Evolutionary conservation across 1,140 invertebrate species (phyloP).

Genomic region (Danaus melanippus): DNA sequence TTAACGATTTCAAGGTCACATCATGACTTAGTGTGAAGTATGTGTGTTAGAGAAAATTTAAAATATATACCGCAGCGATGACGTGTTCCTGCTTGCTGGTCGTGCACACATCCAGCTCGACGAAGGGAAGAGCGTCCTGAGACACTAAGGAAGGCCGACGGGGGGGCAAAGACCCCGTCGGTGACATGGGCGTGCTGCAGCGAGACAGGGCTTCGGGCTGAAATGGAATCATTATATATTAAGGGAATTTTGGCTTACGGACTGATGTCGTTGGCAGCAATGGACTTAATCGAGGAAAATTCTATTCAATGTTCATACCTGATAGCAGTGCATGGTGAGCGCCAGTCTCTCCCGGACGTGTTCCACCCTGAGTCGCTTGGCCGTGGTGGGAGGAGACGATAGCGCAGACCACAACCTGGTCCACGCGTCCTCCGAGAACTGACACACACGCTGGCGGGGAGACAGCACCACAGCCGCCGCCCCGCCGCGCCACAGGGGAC

Average conservation of each 20-base stretch:
- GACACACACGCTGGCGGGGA: conserved; percentile 83
- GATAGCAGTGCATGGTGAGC: conserved; percentile 85
- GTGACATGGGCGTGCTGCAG: conserved; percentile 86
- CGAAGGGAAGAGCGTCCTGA: conserved; percentile 80
- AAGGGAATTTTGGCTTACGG: too few relatives aligned
- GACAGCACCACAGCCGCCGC: conserved; percentile 88
- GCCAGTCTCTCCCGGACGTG: conserved; percentile 82
- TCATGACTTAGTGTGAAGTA: too few relatives aligned
- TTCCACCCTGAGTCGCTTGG: conserved; percentile 77
- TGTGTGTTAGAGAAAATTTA: background rate
- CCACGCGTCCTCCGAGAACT: conserved; percentile 86
- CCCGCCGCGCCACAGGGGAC: conserved; percentile 83
- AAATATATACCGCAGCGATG: conserved; percentile 80
- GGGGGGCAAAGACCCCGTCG: conserved; percentile 52
- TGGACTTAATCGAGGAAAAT: too few relatives aligned
- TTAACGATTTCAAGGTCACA: too few relatives aligned
- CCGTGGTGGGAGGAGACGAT: conserved; percentile 64
- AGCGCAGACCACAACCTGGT: conserved; percentile 84
- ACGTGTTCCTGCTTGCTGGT: conserved; percentile 90
- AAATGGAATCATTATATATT: background rate
- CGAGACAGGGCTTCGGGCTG: conserved; percentile 87
- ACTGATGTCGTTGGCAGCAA: too few relatives aligned
- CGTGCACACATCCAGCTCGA: conserved; percentile 87
- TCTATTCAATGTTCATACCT: conserved; percentile 31
- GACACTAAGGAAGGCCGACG: conserved; percentile 43